Conservation (phyloP, 2,797 vertebrate genomes). For the Percopsis omiscomaycus region DNA sequence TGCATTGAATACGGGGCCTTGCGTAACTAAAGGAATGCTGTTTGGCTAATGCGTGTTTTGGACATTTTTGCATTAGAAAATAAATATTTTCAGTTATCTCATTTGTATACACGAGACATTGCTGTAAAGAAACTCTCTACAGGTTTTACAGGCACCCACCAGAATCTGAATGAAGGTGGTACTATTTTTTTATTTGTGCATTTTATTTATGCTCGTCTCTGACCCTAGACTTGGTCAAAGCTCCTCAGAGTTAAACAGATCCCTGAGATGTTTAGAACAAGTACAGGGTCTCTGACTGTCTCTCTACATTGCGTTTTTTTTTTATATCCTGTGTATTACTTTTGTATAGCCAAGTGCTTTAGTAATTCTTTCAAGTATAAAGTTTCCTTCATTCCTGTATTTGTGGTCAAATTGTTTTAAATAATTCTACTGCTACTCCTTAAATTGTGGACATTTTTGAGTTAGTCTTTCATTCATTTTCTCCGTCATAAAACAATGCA, state of each 20-base stretch:
- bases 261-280: constrained; percentile 81
- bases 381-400: no score
- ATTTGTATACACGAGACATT: no score
- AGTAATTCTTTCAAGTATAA: background rate
- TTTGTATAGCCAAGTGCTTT: background rate
- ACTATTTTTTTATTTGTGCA: no score
- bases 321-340: background rate
- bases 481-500: no score
- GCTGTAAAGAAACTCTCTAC: background rate
- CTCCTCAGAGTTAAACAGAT: constrained; percentile 74
- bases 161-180: no score
- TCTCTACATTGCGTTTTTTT: constrained; percentile 9
- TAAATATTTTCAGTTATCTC: background rate
- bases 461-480: no score
- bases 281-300: constrained; percentile 70
- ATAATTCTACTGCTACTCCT: no score
- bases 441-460: no score
- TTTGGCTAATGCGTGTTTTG: background rate
- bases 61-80: background rate
- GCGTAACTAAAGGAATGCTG: background rate
- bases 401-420: no score
- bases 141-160: no score
- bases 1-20: background rate
- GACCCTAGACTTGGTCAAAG: constrained; percentile 84
- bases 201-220: constrained; percentile 44